phyloP scores from a whole-genome alignment of 2,113 vertebrate species.

The Hystrix brachyura region DNA sequence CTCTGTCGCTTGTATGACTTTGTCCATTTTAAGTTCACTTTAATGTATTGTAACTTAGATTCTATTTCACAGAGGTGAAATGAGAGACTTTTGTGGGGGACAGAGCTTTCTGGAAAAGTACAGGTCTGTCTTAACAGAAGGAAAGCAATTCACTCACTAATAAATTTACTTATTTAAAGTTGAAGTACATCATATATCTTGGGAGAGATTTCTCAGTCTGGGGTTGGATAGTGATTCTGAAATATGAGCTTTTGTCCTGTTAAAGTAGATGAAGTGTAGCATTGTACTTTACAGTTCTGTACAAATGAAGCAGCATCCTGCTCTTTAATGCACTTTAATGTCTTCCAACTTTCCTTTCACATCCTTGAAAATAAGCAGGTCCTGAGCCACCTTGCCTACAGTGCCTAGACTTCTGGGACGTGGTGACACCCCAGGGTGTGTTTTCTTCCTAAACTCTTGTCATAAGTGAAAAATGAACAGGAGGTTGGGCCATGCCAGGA shows the following conservation, averaged over 20 bases:
- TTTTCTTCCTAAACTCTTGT: background rate
- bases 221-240: conserved; percentile 13
- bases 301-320: background rate
- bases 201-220: background rate
- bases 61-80: conserved; percentile 39
- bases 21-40: background rate
- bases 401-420: background rate
- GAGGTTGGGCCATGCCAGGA: background rate
- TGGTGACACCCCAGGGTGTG: background rate
- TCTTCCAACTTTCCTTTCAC: background rate
- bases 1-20: background rate
- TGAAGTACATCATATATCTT: background rate
- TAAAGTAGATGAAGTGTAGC: conserved; percentile 21
- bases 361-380: conserved; percentile 31
- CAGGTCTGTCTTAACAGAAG: background rate
- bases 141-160: background rate
- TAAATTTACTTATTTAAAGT: conserved; percentile 6
- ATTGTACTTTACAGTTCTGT: background rate
- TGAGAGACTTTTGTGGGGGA: background rate
- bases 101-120: background rate
- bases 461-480: conserved; percentile 31
- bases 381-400: background rate
- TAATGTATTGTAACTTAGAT: background rate
- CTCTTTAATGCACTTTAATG: background rate
- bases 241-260: conserved; percentile 8